These are phyloP conservation scores for Brachymystax lenok DNA, from an alignment of 2,797 vertebrate genomes.

Conservation along the genomic window DNA sequence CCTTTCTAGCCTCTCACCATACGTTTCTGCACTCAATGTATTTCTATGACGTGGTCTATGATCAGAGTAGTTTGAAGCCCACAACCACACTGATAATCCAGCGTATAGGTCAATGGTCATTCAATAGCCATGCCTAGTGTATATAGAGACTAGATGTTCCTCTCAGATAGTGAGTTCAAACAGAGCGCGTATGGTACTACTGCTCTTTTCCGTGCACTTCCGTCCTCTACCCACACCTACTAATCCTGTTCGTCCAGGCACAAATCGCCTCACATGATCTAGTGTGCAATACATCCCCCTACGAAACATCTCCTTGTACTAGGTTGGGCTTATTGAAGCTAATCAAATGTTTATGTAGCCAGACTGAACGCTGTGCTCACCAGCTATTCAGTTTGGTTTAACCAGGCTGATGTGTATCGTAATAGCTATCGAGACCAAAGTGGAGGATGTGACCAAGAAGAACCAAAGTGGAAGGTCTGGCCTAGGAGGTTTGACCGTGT, in stretches of 20 bases:
- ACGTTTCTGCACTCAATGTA: too few species aligned
- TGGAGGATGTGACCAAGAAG: slow-evolving; percentile 87
- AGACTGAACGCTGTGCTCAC: too few species aligned
- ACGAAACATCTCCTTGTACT: not conserved
- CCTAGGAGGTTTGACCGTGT: slow-evolving; percentile 81
- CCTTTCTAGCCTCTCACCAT: too few species aligned
- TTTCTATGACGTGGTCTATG: too few species aligned
- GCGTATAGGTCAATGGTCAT: not conserved
- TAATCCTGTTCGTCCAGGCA: slow-evolving; percentile 31
- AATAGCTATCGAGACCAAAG: slow-evolving; percentile 84
- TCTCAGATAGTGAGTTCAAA: not conserved
- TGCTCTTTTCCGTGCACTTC: not conserved
- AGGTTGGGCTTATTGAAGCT: too few species aligned
- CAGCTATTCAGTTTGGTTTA: too few species aligned
- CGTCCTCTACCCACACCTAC: not conserved
- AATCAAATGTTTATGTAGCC: too few species aligned
- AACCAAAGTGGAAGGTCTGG: slow-evolving; percentile 90
- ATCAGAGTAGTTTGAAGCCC: too few species aligned
- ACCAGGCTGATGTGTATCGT: not conserved
- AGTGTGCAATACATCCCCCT: not conserved
- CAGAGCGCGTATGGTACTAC: not conserved
- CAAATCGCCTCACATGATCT: slow-evolving; percentile 23
- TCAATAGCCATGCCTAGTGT: not conserved
- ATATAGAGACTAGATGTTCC: not conserved
- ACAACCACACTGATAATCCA: not conserved